A percentile compares a stretch with the other conserved stretches of the same genome.
phyloP scores from a whole-genome alignment of 2,113 vertebrate species.

The Lepus timidus region DNA sequence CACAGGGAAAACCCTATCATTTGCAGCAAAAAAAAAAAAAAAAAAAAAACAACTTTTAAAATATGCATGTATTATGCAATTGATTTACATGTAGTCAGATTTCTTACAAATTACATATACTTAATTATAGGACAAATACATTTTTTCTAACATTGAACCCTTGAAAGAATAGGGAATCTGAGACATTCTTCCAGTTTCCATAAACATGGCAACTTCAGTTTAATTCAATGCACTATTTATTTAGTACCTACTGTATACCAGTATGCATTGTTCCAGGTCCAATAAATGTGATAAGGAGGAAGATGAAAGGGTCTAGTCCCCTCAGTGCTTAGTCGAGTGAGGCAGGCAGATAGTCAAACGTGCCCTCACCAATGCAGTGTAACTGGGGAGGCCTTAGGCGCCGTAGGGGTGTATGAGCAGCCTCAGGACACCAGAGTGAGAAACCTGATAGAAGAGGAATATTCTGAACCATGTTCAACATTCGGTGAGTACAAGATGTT shows the following conservation, averaged over 20 bases:
- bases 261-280: neutral
- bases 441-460: rapidly evolving
- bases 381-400: neutral
- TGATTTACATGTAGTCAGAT: neutral
- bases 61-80: neutral
- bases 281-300: neutral
- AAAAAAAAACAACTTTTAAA: neutral
- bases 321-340: neutral
- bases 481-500: neutral
- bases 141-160: neutral
- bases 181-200: neutral
- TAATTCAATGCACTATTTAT: neutral
- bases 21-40: neutral
- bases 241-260: neutral
- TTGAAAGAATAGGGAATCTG: neutral
- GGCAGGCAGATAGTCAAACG: neutral
- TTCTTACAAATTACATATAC: neutral
- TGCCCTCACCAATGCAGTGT: neutral
- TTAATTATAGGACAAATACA: neutral
- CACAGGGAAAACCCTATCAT: neutral
- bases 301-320: neutral
- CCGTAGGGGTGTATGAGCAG: neutral
- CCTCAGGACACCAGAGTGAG: neutral
- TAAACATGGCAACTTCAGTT: neutral
- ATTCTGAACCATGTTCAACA: neutral